A percentile compares a stretch with the other conserved stretches of the same genome.
These are phyloP conservation scores for Piscicola geometra DNA, from an alignment of 2,888 invertebrate species.

Conservation along the genomic window DNA sequence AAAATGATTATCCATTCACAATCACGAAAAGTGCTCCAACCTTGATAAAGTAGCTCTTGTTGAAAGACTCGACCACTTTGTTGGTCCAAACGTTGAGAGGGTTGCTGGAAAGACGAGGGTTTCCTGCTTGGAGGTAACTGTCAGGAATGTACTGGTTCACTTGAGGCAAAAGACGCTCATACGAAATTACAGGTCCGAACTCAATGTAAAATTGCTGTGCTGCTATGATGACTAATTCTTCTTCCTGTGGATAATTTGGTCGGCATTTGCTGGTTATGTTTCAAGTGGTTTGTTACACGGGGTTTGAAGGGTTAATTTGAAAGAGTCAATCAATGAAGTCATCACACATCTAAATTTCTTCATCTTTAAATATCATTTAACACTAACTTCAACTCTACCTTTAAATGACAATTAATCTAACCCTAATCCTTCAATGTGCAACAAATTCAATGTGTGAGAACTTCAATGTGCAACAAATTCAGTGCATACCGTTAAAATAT, in stretches of 20 bases:
- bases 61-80: conserved; percentile 41
- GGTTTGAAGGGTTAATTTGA: too few relatives aligned
- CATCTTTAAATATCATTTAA: too few relatives aligned
- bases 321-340: too few relatives aligned
- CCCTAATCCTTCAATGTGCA: too few relatives aligned
- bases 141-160: conserved; percentile 95
- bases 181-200: conserved; percentile 78
- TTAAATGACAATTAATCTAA: too few relatives aligned
- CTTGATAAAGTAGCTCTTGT: conserved; percentile 80
- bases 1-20: background rate
- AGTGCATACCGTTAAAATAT: too few relatives aligned
- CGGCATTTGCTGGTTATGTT: too few relatives aligned
- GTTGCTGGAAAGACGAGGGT: conserved; percentile 44
- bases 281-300: too few relatives aligned
- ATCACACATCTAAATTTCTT: too few relatives aligned
- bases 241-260: conserved; percentile 64
- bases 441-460: too few relatives aligned
- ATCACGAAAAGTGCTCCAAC: conserved; percentile 66
- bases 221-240: conserved; percentile 94
- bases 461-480: too few relatives aligned
- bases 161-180: conserved; percentile 78
- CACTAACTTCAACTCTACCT: too few relatives aligned
- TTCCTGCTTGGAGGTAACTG: conserved; percentile 35
- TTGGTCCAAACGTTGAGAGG: conserved; percentile 49
- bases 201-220: conserved; percentile 99